Evolutionary conservation across 2,888 invertebrate species (phyloP), one percentile per base, ranked within the genome.

Genomic region (Oxystoma pomonae): DNA sequence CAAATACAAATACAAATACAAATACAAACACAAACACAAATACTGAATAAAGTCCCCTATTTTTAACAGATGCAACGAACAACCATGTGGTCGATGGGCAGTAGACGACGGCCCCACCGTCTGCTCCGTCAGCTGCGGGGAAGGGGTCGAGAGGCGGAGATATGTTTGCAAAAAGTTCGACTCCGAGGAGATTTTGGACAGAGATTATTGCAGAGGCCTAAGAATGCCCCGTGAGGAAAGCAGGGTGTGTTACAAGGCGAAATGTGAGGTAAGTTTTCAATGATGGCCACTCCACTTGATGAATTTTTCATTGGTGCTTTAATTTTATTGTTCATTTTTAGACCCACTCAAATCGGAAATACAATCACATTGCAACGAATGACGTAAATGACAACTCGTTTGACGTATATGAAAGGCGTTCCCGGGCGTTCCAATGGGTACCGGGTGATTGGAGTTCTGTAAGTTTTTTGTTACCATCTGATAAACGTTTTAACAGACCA

Each of bases 11-110:
- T 12, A 35, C 35, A 35, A 12, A 35, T 12, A 35, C 35, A 35
- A 3, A 35, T 12, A 35, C 35, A 35, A 3, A 35, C 35, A 35
- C 35, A 35, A 3, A 35, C 35, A 35, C 35, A 35, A 3, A 35
- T 12, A 35, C 35, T n/a, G n/a, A n/a, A n/a, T n/a, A n/a, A n/a
- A n/a, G n/a, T n/a, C n/a, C n/a, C 35, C 3, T 35, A 7, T 35
- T 35, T 35, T 35, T 35, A 7, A 12, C 35, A 35, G 35, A 7
- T 73, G 73, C 58, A 72, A 73, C 60, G 68, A 69, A 35, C 70
- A 69, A 22, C 78, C 82, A 16, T 86, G 86, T 71, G 77, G 80
- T n/a, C 70, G 75, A 20, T 88, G 88, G 88, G 76, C 81, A 1
- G 75, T 80, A 0, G 82, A 82, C 7, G 80, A 82, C 22, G 86